Percentiles rank a stretch among this genome's conserved stretches.
phyloP scores from a whole-genome alignment of 2,113 vertebrate genomes.

The Nymphicus hollandicus region DNA sequence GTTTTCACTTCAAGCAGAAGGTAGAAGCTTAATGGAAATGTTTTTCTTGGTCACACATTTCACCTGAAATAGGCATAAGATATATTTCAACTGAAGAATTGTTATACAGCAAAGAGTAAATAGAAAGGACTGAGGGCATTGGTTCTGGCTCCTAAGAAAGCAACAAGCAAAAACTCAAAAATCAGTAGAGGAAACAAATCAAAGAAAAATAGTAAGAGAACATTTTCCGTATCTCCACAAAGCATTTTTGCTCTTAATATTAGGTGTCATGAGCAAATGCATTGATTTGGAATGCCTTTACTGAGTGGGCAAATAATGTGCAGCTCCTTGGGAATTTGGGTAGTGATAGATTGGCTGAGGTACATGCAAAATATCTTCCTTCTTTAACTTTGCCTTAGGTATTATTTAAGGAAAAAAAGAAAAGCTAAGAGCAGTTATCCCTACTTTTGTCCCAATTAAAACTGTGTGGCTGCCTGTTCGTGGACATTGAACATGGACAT shows the following conservation, averaged over 20 bases:
- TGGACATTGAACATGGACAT: background rate
- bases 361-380: background rate
- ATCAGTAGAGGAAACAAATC: background rate
- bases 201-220: background rate
- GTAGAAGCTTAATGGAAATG: background rate
- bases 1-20: background rate
- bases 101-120: background rate
- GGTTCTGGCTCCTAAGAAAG: background rate
- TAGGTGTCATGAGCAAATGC: background rate
- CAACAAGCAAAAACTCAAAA: background rate
- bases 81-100: background rate
- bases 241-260: background rate
- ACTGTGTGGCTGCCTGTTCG: background rate
- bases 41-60: background rate
- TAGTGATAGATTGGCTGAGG: background rate
- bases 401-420: background rate
- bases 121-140: background rate
- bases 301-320: background rate
- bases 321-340: background rate
- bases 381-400: background rate
- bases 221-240: background rate
- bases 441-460: background rate
- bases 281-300: background rate
- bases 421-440: background rate
- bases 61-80: background rate